Percentiles rank a stretch among this genome's conserved stretches.
phyloP scores from a whole-genome alignment of 2,113 vertebrate species.

The Petromus typicus region DNA sequence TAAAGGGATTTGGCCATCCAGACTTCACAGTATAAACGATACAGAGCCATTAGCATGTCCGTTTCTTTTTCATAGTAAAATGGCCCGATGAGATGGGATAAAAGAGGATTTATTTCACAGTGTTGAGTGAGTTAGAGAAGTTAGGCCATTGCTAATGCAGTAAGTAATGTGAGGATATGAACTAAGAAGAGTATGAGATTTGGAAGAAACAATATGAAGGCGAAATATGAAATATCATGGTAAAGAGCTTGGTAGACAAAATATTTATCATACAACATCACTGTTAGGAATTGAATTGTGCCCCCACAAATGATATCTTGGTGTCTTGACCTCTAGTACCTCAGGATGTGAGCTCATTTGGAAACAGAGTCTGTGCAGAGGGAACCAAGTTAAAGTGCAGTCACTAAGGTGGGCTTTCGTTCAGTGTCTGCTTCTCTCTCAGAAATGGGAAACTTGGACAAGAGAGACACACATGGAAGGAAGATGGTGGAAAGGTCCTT shows the following conservation, averaged over 20 bases:
- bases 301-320: background rate
- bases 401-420: background rate
- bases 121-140: background rate
- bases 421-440: background rate
- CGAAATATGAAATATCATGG: background rate
- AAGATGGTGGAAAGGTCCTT: background rate
- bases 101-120: background rate
- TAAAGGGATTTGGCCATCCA: background rate
- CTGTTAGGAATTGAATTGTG: background rate
- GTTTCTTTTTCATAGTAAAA: background rate
- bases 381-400: background rate
- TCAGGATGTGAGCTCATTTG: background rate
- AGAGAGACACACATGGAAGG: background rate
- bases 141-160: background rate
- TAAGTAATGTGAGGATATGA: background rate
- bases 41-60: background rate
- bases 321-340: background rate
- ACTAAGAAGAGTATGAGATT: background rate
- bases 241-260: background rate
- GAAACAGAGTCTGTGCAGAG: background rate
- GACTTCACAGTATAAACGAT: background rate
- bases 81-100: too few relatives aligned
- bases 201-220: background rate
- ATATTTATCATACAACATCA: background rate
- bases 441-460: background rate